phyloP scores from a whole-genome alignment of 2,888 invertebrate genomes.

The Oligia strigilis region DNA sequence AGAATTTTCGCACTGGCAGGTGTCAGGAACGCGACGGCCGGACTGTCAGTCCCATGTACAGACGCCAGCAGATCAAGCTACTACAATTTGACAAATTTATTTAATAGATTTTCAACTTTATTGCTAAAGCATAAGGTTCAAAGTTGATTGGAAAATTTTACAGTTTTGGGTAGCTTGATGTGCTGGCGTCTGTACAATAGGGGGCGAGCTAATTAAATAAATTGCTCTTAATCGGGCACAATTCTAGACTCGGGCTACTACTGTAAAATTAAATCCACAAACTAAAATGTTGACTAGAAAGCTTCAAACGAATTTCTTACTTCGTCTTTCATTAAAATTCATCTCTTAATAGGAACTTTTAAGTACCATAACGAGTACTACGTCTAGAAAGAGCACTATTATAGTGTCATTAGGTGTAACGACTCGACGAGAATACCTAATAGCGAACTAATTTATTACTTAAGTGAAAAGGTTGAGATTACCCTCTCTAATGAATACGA shows the following conservation, averaged over 20 bases:
- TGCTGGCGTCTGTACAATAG: no score
- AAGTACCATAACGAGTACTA: constrained; percentile 2
- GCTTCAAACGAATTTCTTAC: not conserved
- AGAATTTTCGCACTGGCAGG: no score
- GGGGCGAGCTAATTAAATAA: no score
- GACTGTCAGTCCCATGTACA: no score
- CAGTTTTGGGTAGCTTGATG: no score
- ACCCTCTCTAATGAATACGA: constrained; percentile 64
- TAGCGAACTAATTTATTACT: constrained; percentile 49
- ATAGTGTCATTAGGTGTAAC: constrained; percentile 33
- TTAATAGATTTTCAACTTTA: no score
- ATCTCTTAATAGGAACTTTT: constrained; percentile 16
- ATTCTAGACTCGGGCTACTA: not conserved
- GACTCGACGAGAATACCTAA: constrained; percentile 38
- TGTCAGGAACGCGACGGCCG: no score
- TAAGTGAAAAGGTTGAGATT: constrained; percentile 52
- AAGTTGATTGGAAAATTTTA: no score
- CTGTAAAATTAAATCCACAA: not conserved
- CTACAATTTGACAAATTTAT: no score
- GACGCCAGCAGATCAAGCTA: no score
- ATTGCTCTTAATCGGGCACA: no score
- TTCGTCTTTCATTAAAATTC: constrained; percentile 14
- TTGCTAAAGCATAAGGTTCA: no score
- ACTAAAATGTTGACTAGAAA: not conserved
- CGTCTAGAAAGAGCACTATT: constrained; percentile 11